Evolutionary conservation across 2,888 invertebrate species (phyloP).

Genomic region (Epirrhoe tristata): DNA sequence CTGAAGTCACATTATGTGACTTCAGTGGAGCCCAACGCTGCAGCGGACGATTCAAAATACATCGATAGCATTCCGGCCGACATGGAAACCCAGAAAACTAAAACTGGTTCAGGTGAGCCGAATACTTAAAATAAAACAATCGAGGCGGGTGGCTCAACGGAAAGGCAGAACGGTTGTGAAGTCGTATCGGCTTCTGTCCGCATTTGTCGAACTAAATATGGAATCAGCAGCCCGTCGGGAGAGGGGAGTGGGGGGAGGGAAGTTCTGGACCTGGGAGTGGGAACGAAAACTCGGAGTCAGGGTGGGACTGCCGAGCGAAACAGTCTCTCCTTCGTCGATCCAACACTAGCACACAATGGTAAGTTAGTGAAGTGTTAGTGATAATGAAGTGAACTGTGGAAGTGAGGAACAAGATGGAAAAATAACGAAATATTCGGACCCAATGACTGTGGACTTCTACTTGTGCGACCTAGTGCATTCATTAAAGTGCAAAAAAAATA

Average conservation of each 20-base stretch:
- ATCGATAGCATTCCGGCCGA: conserved; percentile 46
- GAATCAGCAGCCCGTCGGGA: conserved; percentile 60
- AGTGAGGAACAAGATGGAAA: conserved; percentile 46
- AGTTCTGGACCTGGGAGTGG: conserved; percentile 64
- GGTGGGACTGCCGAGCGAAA: conserved; percentile 82
- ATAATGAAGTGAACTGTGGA: conserved; percentile 56
- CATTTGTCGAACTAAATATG: conserved; percentile 82
- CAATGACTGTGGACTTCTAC: conserved; percentile 16
- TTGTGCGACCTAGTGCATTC: conserved; percentile 25
- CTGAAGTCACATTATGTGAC: conserved; percentile 39
- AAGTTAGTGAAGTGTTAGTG: conserved; percentile 62
- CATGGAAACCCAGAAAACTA: conserved; percentile 56
- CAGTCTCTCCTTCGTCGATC: conserved; percentile 83
- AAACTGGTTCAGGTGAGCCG: conserved; percentile 63
- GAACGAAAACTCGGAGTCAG: conserved; percentile 77
- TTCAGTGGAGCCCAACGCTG: conserved; percentile 30
- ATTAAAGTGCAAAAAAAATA: conserved; percentile 19
- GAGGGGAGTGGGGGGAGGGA: conserved; percentile 54
- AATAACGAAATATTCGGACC: conserved; percentile 24
- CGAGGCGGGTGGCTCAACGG: conserved; percentile 59
- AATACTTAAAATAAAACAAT: conserved; percentile 67
- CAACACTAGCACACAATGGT: conserved; percentile 79
- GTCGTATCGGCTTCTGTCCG: conserved; percentile 64
- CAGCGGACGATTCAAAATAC: conserved; percentile 37
- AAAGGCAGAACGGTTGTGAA: conserved; percentile 68